Base-by-base conservation (phyloP, 2,888 invertebrate genomes). In the Lacanobia wlatinum region DNA sequence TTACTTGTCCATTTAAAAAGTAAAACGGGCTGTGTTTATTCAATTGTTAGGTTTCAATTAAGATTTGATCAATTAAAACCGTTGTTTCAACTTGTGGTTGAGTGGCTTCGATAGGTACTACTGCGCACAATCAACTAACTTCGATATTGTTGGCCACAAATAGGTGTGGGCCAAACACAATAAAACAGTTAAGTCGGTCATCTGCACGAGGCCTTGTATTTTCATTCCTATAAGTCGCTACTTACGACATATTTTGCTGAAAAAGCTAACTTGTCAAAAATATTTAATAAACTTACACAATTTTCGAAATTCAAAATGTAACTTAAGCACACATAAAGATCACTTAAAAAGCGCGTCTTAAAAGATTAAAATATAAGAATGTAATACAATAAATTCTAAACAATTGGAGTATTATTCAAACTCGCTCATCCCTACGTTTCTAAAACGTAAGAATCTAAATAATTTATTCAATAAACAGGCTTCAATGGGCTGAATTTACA, bases 401-500 rank as follows among this genome's bases (percentile, higher is more conserved):
- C 73, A 73, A 76, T 82, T 76, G 28, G 66, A 80, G 66, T 83
- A 76, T 78, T 65, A 76, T 76, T 82, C 64, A 56, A 67, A 74
- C 73, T 53, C 60, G 59, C 67, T 80, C 62, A 76, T 78, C 71
- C 71, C 52, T 75, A 64, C 62, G 73, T 76, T 85, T 85, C 76
- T 73, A 78, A 84, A 86, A 85, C 71, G 82, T 83, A 71, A 76
- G 83, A 83, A 79, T 73, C 78, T 78, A 84, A 85, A 87, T 87
- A 84, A 86, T 83, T 87, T 87, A 87, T 87, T 87, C 86, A 87
- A 86, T 87, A 86, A 86, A 83, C 85, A 85, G 73, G 78, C 76
- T 78, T 84, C 84, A 87, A 87, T 84, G 77, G 85, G 74, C 80
- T 81, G 87, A 85, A 82, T 87, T 87, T 87, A 83, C 84, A 87